Conservation (phyloP, 2,888 invertebrate species). For the Catocala nupta region DNA sequence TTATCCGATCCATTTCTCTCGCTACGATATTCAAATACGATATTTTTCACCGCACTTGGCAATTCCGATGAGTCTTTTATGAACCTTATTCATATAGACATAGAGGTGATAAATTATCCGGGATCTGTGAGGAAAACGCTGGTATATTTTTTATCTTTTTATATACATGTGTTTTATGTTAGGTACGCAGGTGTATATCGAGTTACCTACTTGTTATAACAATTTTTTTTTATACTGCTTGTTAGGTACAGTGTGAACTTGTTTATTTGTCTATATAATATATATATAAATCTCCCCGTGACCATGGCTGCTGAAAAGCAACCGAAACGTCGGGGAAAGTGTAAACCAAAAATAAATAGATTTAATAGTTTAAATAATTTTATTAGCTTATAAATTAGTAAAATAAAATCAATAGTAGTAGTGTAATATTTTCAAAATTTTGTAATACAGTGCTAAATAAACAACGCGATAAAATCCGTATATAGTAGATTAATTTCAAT, state of each 20-base stretch:
- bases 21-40: slow-evolving; percentile 76
- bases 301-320: too few species aligned
- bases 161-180: slow-evolving; percentile 48
- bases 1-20: slow-evolving; percentile 74
- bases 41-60: slow-evolving; percentile 66
- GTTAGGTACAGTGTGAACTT: slow-evolving; percentile 42
- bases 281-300: too few species aligned
- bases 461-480: too few species aligned
- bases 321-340: too few species aligned
- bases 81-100: slow-evolving; percentile 61
- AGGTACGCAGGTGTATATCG: slow-evolving; percentile 55
- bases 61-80: slow-evolving; percentile 61
- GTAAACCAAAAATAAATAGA: too few species aligned
- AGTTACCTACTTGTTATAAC: slow-evolving; percentile 44
- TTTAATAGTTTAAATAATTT: too few species aligned
- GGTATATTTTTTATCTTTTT: slow-evolving; percentile 57
- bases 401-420: too few species aligned
- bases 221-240: slow-evolving; percentile 48
- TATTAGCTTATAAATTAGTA: too few species aligned
- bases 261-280: slow-evolving; percentile 23
- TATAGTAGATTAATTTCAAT: too few species aligned
- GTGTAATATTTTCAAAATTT: too few species aligned
- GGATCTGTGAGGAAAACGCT: slow-evolving; percentile 49
- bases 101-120: slow-evolving; percentile 60
- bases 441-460: too few species aligned